These are phyloP conservation scores for Panzeria rudis DNA, from an alignment of 2,888 invertebrate species.

Conservation along the genomic window DNA sequence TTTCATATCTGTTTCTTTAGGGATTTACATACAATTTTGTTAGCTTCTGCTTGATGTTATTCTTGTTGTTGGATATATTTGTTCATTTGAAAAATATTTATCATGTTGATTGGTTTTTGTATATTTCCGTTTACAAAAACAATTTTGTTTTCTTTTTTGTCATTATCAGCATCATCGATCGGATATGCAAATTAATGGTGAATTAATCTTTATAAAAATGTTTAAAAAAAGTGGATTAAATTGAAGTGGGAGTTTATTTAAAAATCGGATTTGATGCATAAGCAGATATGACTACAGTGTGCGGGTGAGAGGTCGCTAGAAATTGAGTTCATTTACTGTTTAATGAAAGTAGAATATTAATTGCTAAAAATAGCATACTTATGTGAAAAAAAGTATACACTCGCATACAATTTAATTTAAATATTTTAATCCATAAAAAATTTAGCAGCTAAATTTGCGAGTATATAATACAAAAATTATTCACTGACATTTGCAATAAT, in stretches of 20 bases:
- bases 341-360: neutral
- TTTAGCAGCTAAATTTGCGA: too few relatives aligned
- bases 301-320: neutral
- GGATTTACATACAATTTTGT: slow-evolving; percentile 63
- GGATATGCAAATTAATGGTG: slow-evolving; percentile 72
- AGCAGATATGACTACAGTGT: neutral
- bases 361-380: neutral
- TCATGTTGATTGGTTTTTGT: slow-evolving; percentile 72
- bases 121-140: slow-evolving; percentile 69
- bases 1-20: slow-evolving; percentile 60
- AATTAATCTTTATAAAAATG: slow-evolving; percentile 69
- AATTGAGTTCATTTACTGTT: slow-evolving; percentile 12
- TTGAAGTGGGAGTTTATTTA: slow-evolving; percentile 46
- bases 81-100: slow-evolving; percentile 71
- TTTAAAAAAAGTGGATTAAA: slow-evolving; percentile 58
- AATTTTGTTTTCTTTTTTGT: slow-evolving; percentile 45
- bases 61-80: slow-evolving; percentile 15
- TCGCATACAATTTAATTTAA: too few relatives aligned
- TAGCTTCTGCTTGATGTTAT: slow-evolving; percentile 24
- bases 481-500: too few relatives aligned
- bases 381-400: too few relatives aligned
- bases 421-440: too few relatives aligned
- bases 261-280: slow-evolving; percentile 13
- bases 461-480: too few relatives aligned
- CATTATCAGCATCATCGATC: slow-evolving; percentile 60